phyloP scores from a whole-genome alignment of 2,797 vertebrate genomes.

The Ctenopoma multispine region DNA sequence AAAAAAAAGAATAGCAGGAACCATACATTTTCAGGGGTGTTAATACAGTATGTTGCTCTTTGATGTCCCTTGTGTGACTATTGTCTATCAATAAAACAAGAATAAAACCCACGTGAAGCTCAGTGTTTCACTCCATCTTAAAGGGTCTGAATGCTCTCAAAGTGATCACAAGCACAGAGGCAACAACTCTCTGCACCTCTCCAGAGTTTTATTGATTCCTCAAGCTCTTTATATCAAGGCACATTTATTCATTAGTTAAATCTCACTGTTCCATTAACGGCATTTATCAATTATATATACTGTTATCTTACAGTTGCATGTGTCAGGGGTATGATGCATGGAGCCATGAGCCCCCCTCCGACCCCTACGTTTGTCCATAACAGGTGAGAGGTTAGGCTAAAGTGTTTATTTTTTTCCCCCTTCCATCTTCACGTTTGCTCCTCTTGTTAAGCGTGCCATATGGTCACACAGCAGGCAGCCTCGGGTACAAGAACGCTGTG shows the following conservation, averaged over 20 bases:
- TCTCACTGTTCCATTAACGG: no score
- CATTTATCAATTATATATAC: no score
- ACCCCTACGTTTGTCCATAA: neutral
- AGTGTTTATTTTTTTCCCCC: slow-evolving; percentile 10
- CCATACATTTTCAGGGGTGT: neutral
- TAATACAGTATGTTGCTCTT: neutral
- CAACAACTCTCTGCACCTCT: no score
- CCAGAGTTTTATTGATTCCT: no score
- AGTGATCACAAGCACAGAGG: neutral
- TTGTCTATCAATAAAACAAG: slow-evolving; percentile 23
- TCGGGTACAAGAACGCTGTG: slow-evolving; percentile 48
- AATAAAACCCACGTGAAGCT: neutral
- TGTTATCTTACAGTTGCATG: no score
- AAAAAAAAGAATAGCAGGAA: neutral
- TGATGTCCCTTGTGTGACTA: neutral
- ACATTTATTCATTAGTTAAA: no score
- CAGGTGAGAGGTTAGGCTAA: slow-evolving; percentile 31
- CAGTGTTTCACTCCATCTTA: no score
- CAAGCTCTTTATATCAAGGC: no score
- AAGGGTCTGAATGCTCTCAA: neutral
- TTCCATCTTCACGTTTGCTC: slow-evolving; percentile 25
- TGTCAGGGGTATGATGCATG: no score
- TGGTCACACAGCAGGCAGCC: slow-evolving; percentile 77
- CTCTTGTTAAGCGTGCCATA: slow-evolving; percentile 71
- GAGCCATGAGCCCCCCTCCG: no score